Evolutionary conservation across 2,888 invertebrate genomes (phyloP), one percentile per base, ranked within the genome.

Genomic region (Atethmia centrago): DNA sequence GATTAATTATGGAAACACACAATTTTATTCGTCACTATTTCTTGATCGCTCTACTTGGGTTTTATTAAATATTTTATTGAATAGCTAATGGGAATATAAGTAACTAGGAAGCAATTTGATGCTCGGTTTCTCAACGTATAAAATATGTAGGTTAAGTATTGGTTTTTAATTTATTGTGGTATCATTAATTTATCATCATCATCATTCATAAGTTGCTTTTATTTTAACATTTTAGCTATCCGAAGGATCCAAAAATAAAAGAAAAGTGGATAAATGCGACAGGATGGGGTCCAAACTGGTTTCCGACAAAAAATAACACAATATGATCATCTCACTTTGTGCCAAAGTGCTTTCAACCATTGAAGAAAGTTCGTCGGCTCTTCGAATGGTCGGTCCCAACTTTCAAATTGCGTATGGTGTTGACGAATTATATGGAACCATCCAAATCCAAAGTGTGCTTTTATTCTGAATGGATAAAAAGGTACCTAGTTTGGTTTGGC

Each of bases 301-400:
- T 55, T 55, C 53, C 53, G 5, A 55, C 25, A 9, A 55, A 55
- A 55, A 55, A 53, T 53, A 25, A 53, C 16, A 25, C 53, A 7
- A 36, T 58, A 58, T 58, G 36, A 7, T 36, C n/a, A 16, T 31
- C 49, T 36, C 51, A 65, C 49, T 65, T 65, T 65, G 65, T 51
- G 51, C 21, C 51, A 21, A 59, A 65, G 47, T 73, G 73, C 59
- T 73, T 69, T 65, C 64, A 69, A 55, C 69, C 72, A 55, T 55
- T 69, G 25, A 59, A 58, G 40, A 73, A 77, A 69, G 53, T 59
- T 64, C 77, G 69, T 61, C 58, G 73, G 49, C 69, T 77, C 21
- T 77, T 77, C 47, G 77, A 77, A 68, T 73, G 72, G 73, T 25
- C 77, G 40, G 47, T 69, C 25, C 77, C 77, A 55, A 73, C 77